phyloP scores from a whole-genome alignment of 2,888 invertebrate species.

The Acleris sparsana region DNA sequence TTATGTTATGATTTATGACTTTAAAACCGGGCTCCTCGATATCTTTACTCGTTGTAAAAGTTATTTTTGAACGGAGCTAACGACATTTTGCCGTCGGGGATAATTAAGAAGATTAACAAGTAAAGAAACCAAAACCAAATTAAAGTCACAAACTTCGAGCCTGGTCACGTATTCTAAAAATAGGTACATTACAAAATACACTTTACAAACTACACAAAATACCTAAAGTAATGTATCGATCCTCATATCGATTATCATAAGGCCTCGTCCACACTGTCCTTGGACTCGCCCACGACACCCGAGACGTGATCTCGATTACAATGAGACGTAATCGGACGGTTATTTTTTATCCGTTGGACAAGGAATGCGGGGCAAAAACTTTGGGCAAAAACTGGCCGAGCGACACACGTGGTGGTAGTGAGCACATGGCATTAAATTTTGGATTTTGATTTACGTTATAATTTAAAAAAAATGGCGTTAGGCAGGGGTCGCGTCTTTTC shows the following conservation, averaged over 20 bases:
- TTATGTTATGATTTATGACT: conserved; percentile 13
- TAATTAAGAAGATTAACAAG: neutral
- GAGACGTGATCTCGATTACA: conserved; percentile 55
- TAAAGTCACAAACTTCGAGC: too few species aligned
- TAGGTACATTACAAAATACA: too few species aligned
- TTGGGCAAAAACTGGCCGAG: conserved; percentile 47
- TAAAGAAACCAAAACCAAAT: too few species aligned
- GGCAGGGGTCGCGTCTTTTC: too few species aligned
- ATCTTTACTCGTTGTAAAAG: conserved; percentile 3
- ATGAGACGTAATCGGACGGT: conserved; percentile 51
- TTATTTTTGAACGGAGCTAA: conserved; percentile 1
- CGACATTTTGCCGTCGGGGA: too few species aligned
- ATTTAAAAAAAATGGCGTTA: too few species aligned
- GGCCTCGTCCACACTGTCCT: conserved; percentile 45
- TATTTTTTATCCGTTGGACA: conserved; percentile 52
- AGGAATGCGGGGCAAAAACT: conserved; percentile 61
- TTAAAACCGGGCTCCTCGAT: conserved; percentile 4
- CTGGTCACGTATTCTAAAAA: conserved; percentile 8
- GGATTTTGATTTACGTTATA: too few species aligned
- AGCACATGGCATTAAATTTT: conserved; percentile 41
- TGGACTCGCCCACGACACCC: conserved; percentile 41
- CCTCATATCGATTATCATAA: conserved; percentile 34
- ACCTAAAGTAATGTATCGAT: conserved; percentile 19
- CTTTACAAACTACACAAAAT: too few species aligned
- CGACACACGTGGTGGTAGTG: conserved; percentile 55